phyloP scores from a whole-genome alignment of 2,797 vertebrate genomes.

The Tokudaia tokunoshimensis region DNA sequence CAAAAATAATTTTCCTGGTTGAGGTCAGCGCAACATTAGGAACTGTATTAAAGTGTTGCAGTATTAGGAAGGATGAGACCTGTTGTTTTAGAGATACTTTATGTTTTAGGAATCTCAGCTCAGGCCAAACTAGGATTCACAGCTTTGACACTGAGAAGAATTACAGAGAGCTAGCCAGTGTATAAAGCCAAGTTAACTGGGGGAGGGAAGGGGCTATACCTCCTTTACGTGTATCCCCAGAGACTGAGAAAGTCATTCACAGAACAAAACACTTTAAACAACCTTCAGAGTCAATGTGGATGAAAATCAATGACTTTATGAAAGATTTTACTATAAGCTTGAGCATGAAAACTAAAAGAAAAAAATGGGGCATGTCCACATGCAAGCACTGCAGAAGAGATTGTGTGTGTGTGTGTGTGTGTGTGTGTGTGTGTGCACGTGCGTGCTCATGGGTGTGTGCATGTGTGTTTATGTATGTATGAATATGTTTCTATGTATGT shows the following conservation, averaged over 20 bases:
- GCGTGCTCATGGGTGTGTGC: background rate
- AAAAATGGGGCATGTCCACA: background rate
- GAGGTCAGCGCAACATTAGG: background rate
- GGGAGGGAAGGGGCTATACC: background rate
- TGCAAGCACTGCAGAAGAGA: background rate
- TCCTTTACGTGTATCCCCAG: background rate
- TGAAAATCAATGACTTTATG: slow-evolving; percentile 12
- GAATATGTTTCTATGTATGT: background rate
- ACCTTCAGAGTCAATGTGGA: background rate
- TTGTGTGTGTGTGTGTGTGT: background rate
- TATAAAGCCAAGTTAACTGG: background rate
- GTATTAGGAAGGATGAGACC: background rate
- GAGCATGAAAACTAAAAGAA: background rate
- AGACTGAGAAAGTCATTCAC: background rate
- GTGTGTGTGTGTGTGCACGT: background rate
- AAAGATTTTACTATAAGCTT: background rate
- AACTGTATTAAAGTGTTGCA: background rate
- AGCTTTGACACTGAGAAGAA: background rate
- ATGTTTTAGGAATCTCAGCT: background rate
- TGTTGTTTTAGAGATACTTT: background rate
- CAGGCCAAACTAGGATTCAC: background rate
- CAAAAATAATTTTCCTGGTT: background rate
- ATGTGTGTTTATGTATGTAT: no score
- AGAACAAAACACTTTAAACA: slow-evolving; percentile 7
- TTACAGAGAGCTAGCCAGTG: background rate